A percentile compares a stretch with the other conserved stretches of the same genome.
phyloP scores from a whole-genome alignment of 2,113 vertebrate species.

The Hippolais icterina region DNA sequence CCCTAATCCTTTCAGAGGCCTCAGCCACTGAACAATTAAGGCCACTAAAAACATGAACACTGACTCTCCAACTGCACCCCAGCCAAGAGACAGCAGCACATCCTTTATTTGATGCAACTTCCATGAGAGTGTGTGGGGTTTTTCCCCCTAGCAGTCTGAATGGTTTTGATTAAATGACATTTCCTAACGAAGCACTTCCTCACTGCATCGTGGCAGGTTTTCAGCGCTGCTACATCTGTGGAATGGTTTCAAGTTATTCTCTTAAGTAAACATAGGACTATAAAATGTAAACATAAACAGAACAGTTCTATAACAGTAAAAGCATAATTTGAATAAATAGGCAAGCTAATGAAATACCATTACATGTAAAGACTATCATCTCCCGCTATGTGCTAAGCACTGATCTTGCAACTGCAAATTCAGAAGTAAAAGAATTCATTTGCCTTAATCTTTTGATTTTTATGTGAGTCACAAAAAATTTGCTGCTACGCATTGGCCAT shows the following conservation, averaged over 20 bases:
- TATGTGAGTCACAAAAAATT: background rate
- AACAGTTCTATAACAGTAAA: constrained; percentile 34
- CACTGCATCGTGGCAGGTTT: constrained; percentile 24
- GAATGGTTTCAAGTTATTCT: constrained; percentile 46
- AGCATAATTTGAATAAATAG: constrained; percentile 53
- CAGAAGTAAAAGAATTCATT: background rate
- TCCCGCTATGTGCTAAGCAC: background rate
- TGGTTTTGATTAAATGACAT: constrained; percentile 34
- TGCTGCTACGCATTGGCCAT: background rate
- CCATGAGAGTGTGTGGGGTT: background rate
- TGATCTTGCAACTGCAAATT: background rate
- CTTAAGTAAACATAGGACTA: constrained; percentile 56
- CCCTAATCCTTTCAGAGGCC: background rate
- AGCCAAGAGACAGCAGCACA: background rate
- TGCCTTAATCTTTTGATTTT: background rate
- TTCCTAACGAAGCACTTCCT: constrained; percentile 27
- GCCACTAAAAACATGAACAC: background rate
- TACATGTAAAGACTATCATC: constrained; percentile 26
- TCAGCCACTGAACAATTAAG: background rate
- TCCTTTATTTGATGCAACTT: background rate
- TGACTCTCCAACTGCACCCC: background rate
- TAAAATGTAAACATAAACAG: constrained; percentile 58
- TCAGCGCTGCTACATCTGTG: constrained; percentile 30
- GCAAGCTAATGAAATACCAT: constrained; percentile 50
- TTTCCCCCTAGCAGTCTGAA: background rate